Conservation (phyloP, 2,113 vertebrate genomes). For the Microtus ochrogaster region DNA sequence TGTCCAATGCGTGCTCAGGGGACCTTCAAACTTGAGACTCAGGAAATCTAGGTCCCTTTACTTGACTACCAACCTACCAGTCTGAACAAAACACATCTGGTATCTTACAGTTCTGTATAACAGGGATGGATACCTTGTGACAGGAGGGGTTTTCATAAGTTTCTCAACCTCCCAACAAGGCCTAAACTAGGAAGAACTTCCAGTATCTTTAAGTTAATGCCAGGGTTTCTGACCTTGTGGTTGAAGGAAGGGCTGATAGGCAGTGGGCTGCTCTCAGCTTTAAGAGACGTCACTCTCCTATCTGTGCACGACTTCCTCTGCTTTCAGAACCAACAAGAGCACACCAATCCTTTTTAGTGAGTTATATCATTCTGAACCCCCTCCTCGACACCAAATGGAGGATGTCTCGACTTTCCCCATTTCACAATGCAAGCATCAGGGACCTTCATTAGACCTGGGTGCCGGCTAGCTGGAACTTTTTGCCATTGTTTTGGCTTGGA, state of each 20-base stretch:
- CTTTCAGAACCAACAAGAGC: not conserved
- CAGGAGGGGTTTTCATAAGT: not conserved
- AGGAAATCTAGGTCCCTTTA: not conserved
- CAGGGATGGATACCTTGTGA: no score
- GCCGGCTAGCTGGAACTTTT: not conserved
- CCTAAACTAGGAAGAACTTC: no score
- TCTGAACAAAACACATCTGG: not conserved
- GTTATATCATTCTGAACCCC: not conserved
- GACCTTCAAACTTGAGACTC: not conserved
- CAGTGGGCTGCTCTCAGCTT: fast-evolving
- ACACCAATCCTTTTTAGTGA: not conserved
- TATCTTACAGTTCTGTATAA: not conserved
- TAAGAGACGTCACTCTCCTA: no score
- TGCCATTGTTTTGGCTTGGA: not conserved
- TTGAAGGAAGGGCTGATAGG: not conserved
- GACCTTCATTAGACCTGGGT: not conserved
- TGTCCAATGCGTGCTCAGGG: not conserved
- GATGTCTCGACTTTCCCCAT: not conserved
- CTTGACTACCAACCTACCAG: not conserved
- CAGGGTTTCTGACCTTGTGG: not conserved
- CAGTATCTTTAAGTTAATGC: not conserved
- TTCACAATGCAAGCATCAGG: not conserved
- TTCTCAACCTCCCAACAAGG: not conserved
- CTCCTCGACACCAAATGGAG: not conserved
- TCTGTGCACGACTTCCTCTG: fast-evolving